Base-by-base conservation (phyloP, 1,140 invertebrate species). In the Drosophila parvula region DNA sequence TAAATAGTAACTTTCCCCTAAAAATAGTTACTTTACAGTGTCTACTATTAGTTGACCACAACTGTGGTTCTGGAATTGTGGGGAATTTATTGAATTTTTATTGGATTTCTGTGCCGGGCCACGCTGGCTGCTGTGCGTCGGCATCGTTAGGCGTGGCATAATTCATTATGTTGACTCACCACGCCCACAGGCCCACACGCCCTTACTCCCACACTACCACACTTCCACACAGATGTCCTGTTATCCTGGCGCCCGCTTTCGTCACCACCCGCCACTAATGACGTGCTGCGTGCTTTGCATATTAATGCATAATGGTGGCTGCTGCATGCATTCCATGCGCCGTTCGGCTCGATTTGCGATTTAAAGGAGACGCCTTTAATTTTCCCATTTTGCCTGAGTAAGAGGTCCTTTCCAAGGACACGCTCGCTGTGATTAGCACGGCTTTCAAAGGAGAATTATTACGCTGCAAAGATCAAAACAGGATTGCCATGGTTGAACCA, bases 31-130 rank as follows among this genome's bases (percentile, higher is more conserved):
- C 11, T 22, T 38, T 2, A 27, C 51, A 27, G 8, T 14, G 51
- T 14, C 59, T 55, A 43, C 9, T 32, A 22, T 45, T 45, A 38
- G 51, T 32, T 45, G 30, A 32, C 62, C 65, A 27, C 65, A 36
- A 11, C 10, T 69, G 65, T 68, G 38, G 38, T 64, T 22, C 8
- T 70, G 67, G 60, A 44, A 76, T 74, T 88, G 80, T 80, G 80
- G 44, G 74, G 85, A 90, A 88, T 88, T 89, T 89, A 89, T 89
- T 89, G 85, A 89, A 89, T 89, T 89, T 89, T 89, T 89, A 89
- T 89, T 89, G 84, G 85, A 89, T 89, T 90, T 84, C 70, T 89
- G 55, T 77, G 65, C 56, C 56, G 62, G 47, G 63, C 78, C 63
- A 56, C 16, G 78, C 58, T 84, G 84, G 85, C 84, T 84, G 85